These are phyloP conservation scores for Microcebus ravelobensis DNA, from an alignment of 2,113 vertebrate genomes.

Conservation along the genomic window DNA sequence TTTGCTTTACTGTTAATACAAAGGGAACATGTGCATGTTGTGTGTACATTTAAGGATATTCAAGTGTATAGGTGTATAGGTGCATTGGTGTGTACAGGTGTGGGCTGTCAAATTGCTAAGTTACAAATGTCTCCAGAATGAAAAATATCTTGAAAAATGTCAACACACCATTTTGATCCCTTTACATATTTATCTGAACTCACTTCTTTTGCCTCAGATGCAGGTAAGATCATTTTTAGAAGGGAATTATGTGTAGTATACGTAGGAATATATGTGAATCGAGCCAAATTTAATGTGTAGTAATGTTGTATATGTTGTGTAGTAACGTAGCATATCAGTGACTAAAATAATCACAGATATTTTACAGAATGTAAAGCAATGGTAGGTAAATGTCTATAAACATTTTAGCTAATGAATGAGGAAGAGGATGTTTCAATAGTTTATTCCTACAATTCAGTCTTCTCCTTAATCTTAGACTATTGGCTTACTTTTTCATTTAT, in stretches of 20 bases:
- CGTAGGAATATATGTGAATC: neutral
- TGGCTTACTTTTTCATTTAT: conserved; percentile 6
- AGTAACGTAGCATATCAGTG: neutral
- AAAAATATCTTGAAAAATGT: neutral
- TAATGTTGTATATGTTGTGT: neutral
- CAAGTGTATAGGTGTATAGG: neutral
- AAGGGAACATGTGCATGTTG: neutral
- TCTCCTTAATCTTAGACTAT: neutral
- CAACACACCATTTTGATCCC: neutral
- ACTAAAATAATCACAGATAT: neutral
- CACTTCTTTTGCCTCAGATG: neutral
- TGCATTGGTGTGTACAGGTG: neutral
- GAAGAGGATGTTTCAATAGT: neutral
- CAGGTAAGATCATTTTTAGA: neutral
- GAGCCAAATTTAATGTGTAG: neutral
- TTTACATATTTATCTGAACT: conserved; percentile 5
- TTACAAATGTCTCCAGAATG: conserved; percentile 22
- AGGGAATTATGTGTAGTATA: neutral
- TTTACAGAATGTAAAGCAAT: neutral
- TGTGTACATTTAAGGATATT: neutral
- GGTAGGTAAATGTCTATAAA: neutral
- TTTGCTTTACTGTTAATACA: neutral
- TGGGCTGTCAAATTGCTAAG: neutral
- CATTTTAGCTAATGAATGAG: neutral
- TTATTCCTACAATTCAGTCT: neutral